Percentiles rank a stretch among this genome's conserved stretches.
These are phyloP conservation scores for Noctilio leporinus DNA, from an alignment of 2,113 vertebrate species.

Conservation along the genomic window DNA sequence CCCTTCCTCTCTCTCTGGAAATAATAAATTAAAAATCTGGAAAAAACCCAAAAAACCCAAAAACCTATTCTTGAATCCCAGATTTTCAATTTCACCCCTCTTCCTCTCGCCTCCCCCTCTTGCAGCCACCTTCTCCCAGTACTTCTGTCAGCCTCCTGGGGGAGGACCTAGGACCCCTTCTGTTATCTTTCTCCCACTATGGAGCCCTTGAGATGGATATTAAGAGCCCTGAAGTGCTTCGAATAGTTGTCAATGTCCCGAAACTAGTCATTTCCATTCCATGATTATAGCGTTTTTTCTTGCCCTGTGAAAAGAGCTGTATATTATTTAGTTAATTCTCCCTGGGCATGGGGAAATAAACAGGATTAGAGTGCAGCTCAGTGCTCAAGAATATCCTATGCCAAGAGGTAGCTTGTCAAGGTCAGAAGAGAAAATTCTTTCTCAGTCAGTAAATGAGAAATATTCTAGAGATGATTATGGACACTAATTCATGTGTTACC, in stretches of 20 bases:
- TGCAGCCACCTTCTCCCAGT: no score
- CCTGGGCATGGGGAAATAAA: neutral
- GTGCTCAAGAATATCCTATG: neutral
- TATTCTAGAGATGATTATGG: neutral
- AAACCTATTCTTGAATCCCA: neutral
- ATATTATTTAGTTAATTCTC: neutral
- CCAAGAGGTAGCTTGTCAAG: neutral
- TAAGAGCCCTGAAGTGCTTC: neutral
- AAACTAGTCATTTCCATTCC: neutral
- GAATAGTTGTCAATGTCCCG: neutral
- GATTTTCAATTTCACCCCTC: neutral
- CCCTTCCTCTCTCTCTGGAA: no score
- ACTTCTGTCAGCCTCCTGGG: neutral
- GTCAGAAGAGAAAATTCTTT: neutral
- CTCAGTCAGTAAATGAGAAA: neutral
- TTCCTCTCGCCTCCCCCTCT: neutral
- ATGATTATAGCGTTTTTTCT: neutral
- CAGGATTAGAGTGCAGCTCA: neutral
- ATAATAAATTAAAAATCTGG: no score
- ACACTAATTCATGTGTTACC: neutral
- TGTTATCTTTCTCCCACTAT: neutral
- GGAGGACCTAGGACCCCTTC: no score
- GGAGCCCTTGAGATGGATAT: neutral
- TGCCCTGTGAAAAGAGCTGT: neutral
- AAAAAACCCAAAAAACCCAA: no score